Base-by-base conservation (phyloP, 2,113 vertebrate species). In the Nothocercus nigrocapillus region DNA sequence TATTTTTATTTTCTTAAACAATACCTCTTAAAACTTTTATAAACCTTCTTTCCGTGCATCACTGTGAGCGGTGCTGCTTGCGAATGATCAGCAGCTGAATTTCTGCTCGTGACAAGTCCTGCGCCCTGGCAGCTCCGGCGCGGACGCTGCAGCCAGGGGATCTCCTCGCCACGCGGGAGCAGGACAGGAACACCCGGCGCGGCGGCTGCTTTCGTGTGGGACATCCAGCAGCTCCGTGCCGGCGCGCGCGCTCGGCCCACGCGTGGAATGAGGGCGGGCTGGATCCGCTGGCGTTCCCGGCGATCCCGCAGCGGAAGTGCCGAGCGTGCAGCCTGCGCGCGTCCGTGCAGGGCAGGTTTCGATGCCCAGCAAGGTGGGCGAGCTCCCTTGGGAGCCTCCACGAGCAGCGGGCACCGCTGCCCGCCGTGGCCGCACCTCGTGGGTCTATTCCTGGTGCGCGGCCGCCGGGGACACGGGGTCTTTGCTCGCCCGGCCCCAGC, bases 11-110 rank as follows among this genome's bases (percentile, higher is more conserved):
- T 72, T 18, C 64, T 32, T 91, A 40, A 25, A 12, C 9, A 2
- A 8, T 2, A 27, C 30, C 34, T 77, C 44, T 75, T 2, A 3
- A 4, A 9, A 11, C 1, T 1, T 40, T 5, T 7, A 18, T 25
- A 63, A 63, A 36, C 15, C 47, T 24, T 15, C 13, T 22, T 47
- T 21, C 44, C 32, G 11, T 32, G 54, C 28, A 16, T 69, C 67
- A 17, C 13, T 24, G 58, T 32, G 3, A 11, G 12, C 34, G 4
- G 51, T 3, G 18, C 56, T 56, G 17, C 32, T 1, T 16, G 30
- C 16, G 2, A 77, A 59, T 27, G 1, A 28, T 8, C 34, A 7
- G 18, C 45, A 19, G 45, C 45, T 20, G 45, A 20, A 19, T 47
- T 47, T 20, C 45, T 47, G 45, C 45, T 20, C 18, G 7, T 47